Evolutionary conservation across 1,140 invertebrate genomes (phyloP), one percentile per base, ranked within the genome.

Genomic region (Neodiprion fabricii): DNA sequence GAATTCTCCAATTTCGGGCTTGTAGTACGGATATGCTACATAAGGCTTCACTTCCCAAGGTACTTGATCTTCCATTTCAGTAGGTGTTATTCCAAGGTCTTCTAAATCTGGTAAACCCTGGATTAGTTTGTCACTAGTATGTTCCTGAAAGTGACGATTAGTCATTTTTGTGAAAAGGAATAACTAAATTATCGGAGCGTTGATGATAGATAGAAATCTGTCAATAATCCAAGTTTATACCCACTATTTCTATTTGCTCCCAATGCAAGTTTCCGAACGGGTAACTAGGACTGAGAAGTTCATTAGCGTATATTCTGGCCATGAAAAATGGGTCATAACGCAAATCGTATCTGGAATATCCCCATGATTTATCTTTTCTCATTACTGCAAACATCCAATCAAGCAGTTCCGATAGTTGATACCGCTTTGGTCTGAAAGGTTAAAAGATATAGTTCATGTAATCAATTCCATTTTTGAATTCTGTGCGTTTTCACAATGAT

Each of bases 71-170:
- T 97, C 96, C 86, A 98, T 91, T 1, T 88, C 77, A 0, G 92
- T 95, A 61, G 96, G 88, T 67, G 85, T 88, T 1, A 99, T 91
- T 66, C 96, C 96, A 75, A 98, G 91, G 89, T 98, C 97, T 85
- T 96, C 95, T 67, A 98, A 85, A 0, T 94, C 96, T 21, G 95
- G 96, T 47, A 96, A 82, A 17, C 90, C 91, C 17, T 84, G 80
- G 5, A 90, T 78, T 9, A 95, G 86, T 17, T 85, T 83, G 85
- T 99, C 97, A 50, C 91, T 93, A 3, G 93, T 90, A 78, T 91
- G 90, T 86, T 98, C 96, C 92, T 96, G 85, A 21, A 84, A 80
- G 78, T 74, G 75, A 79, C 77, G 50, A 74, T 71, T 73, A 67
- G n/a, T 40, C 28, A 40, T 40, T 40, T 1, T 40, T 40, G 28